A percentile compares a stretch with the other conserved stretches of the same genome.
Evolutionary conservation across 2,113 vertebrate species (phyloP).

Genomic region (Otis tarda): DNA sequence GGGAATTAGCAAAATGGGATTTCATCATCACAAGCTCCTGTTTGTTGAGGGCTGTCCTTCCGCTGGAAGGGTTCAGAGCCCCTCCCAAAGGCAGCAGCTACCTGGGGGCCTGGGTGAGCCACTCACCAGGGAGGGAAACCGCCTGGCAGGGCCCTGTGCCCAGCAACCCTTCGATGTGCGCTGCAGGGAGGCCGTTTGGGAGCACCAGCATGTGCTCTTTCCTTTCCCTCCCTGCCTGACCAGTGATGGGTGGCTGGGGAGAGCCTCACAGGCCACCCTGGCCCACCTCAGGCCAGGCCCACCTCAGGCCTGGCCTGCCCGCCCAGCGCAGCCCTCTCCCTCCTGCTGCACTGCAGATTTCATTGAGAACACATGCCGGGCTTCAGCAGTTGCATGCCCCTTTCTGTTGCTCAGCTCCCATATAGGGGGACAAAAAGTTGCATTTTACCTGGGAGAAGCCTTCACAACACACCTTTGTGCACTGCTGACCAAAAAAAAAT

Average conservation of each 20-base stretch:
- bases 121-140: accelerated
- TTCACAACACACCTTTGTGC: accelerated
- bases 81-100: background rate
- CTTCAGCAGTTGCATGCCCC: accelerated
- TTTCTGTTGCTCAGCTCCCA: background rate
- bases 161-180: accelerated
- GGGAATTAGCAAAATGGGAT: background rate
- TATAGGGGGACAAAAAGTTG: background rate
- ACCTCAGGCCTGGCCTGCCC: background rate
- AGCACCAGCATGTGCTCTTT: too few species aligned
- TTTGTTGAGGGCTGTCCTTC: background rate
- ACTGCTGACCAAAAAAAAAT: accelerated
- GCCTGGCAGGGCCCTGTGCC: accelerated
- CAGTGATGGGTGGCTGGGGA: background rate
- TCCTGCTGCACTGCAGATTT: accelerated
- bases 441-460: background rate
- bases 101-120: accelerated
- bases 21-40: background rate
- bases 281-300: background rate
- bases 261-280: accelerated
- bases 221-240: background rate
- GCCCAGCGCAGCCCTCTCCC: background rate
- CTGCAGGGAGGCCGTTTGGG: background rate
- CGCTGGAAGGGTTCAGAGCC: background rate
- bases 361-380: accelerated